Conservation (phyloP, 2,113 vertebrate species). For the Cyprinodon tularosa region DNA sequence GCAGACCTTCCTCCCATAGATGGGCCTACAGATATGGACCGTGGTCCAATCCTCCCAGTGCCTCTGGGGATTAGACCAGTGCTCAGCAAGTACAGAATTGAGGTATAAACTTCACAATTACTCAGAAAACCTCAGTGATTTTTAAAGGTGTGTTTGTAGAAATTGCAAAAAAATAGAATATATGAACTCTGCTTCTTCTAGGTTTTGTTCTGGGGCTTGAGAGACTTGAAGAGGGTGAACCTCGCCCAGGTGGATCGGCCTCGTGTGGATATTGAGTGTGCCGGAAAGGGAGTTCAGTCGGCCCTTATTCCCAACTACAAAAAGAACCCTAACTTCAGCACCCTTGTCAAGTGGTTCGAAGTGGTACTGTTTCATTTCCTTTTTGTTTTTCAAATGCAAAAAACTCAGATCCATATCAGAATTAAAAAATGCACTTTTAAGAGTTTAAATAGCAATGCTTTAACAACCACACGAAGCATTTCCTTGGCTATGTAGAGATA, state of each 20-base stretch:
- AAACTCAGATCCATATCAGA: neutral
- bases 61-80: slow-evolving; percentile 92
- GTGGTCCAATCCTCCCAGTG: slow-evolving; percentile 92
- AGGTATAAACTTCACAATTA: slow-evolving; percentile 77
- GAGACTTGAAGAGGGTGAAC: slow-evolving; percentile 96
- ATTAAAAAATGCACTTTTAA: too few species aligned
- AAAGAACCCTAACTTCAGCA: slow-evolving; percentile 98
- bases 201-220: slow-evolving; percentile 96
- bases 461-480: neutral
- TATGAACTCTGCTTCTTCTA: slow-evolving; percentile 40
- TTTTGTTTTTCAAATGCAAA: neutral
- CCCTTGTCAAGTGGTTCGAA: slow-evolving; percentile 98
- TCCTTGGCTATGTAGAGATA: neutral
- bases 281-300: slow-evolving; percentile 92
- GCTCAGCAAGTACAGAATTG: slow-evolving; percentile 94
- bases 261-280: slow-evolving; percentile 96
- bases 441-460: too few species aligned
- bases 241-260: slow-evolving; percentile 95
- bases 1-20: slow-evolving; percentile 90
- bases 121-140: neutral
- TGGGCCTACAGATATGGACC: slow-evolving; percentile 87
- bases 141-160: fast-evolving
- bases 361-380: slow-evolving; percentile 80
- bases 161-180: neutral
- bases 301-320: slow-evolving; percentile 95